Evolutionary conservation across 2,113 vertebrate species (phyloP), one percentile per base, ranked within the genome.

Genomic region (Calyptommatus sinebrachiatus): DNA sequence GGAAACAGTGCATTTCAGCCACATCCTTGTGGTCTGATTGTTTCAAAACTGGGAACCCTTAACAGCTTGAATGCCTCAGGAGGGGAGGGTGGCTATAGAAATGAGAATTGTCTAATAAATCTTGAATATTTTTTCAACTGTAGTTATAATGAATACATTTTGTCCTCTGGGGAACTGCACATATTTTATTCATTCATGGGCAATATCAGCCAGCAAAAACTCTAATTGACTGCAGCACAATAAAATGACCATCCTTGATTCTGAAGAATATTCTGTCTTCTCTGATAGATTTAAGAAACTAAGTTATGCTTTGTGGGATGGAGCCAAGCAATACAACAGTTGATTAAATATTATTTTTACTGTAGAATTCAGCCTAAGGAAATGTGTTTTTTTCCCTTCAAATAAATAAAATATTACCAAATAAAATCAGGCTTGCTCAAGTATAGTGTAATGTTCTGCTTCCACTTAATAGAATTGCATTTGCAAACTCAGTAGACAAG

Each of bases 31-130:
- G 77, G 81, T 87, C 76, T 91, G 71, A 82, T 69, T 88, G 48
- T 88, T 91, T 87, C 77, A 88, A 90, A 89, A 89, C 79, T 81
- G 84, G 57, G 75, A 62, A 84, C 83, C 79, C 81, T 28, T 88
- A 86, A 57, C 78, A 89, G 86, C 21, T 4, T 71, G 12, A 67
- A 76, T 90, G 74, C 53, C 28, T 89, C 83, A 5, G 63, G 53
- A 29, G 7, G 84, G 71, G 12, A 74, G 81, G 50, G 28, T 8
- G 14, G 9, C 63, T 66, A 45, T 0, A 0, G 84, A 60, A 24
- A 60, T 50, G 61, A 6, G 77, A 82, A 66, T 78, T 81, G 77
- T 86, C 87, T 89, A 78, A 83, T 88, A 84, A 89, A 78, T 4
- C 53, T 86, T 78, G 71, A 10, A 77, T 61, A 22, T 84, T 62